Conservation (phyloP, 2,888 invertebrate species). For the Agrotis ipsilon region DNA sequence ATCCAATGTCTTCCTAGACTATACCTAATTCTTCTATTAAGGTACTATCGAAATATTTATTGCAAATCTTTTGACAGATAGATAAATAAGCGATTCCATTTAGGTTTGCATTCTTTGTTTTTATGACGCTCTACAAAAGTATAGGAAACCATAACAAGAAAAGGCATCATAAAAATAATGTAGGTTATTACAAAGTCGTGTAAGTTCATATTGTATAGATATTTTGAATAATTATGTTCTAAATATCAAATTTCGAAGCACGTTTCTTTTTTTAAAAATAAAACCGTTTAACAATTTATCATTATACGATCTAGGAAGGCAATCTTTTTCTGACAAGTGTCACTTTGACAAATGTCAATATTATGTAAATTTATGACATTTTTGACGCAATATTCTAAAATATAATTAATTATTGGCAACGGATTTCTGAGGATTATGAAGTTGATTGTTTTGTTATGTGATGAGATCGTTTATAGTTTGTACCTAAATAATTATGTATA, state of each 20-base stretch:
- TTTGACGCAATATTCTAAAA: slow-evolving; percentile 61
- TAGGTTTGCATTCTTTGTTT: slow-evolving; percentile 8
- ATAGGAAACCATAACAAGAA: slow-evolving; percentile 46
- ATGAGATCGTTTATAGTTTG: slow-evolving; percentile 5
- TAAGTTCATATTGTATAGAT: slow-evolving; percentile 42
- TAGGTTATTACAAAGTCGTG: slow-evolving; percentile 63
- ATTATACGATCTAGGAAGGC: slow-evolving; percentile 68
- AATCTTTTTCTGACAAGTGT: slow-evolving; percentile 60
- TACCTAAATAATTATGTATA: slow-evolving; percentile 27
- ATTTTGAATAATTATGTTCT: slow-evolving; percentile 60
- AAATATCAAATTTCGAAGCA: slow-evolving; percentile 66
- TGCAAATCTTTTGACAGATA: slow-evolving; percentile 12
- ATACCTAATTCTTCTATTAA: background rate
- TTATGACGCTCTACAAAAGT: slow-evolving; percentile 23
- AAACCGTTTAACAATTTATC: slow-evolving; percentile 60
- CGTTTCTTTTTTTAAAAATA: slow-evolving; percentile 35
- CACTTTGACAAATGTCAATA: slow-evolving; percentile 49
- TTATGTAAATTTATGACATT: slow-evolving; percentile 59
- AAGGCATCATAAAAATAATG: slow-evolving; percentile 44
- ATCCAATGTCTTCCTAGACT: background rate
- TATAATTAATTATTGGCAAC: slow-evolving; percentile 48
- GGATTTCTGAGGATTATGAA: slow-evolving; percentile 26
- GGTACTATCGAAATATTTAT: background rate
- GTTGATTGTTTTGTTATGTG: slow-evolving; percentile 23
- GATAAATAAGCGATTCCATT: slow-evolving; percentile 27